These are phyloP conservation scores for Cassiopea xamachana DNA, from an alignment of 30 jellyfish, hydroid and myxozoan species.

Conservation along the genomic window DNA sequence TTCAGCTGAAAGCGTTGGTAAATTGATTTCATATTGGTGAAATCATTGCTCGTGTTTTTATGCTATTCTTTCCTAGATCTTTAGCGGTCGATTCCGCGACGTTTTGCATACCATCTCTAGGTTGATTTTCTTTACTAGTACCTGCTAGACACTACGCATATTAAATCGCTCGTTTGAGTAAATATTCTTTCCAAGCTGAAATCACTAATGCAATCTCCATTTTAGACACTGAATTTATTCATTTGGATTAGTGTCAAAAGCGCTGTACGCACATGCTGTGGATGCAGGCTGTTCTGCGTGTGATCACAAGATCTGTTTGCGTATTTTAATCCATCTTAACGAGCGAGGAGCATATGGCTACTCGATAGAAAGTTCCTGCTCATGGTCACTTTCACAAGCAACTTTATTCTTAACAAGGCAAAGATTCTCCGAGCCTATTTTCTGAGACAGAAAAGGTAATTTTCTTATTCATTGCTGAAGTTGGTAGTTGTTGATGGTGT, in stretches of 20 bases:
- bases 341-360: not conserved
- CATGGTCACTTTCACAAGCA: too few species aligned
- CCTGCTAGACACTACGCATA: not conserved
- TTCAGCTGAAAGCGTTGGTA: too few species aligned
- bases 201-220: not conserved
- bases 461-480: too few species aligned
- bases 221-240: not conserved
- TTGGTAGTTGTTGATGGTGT: too few species aligned
- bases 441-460: too few species aligned
- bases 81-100: not conserved
- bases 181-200: not conserved
- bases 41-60: too few species aligned
- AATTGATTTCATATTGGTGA: too few species aligned
- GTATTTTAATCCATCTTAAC: not conserved
- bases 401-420: too few species aligned
- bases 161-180: not conserved
- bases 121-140: not conserved
- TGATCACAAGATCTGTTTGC: not conserved
- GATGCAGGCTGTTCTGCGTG: too few species aligned
- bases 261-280: not conserved
- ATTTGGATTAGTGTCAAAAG: not conserved
- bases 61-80: not conserved
- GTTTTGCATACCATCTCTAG: not conserved
- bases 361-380: not conserved
- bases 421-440: too few species aligned